phyloP scores from a whole-genome alignment of 2,888 invertebrate genomes.

The Camptogramma bilineatum region DNA sequence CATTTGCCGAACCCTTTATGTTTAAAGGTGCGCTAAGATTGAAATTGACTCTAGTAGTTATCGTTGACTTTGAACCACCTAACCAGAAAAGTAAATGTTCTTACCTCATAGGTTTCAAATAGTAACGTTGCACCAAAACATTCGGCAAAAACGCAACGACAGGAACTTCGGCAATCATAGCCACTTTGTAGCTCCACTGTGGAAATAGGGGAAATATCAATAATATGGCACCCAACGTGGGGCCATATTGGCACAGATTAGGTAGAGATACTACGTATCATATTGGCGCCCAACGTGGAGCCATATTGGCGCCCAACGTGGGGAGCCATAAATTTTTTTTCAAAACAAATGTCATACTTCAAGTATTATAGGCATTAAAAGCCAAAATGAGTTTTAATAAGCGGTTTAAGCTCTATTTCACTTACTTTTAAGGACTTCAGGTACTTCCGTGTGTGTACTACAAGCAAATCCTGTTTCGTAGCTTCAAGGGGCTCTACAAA shows the following conservation, averaged over 20 bases:
- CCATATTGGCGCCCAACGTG: no score
- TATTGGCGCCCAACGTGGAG: no score
- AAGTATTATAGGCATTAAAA: not conserved
- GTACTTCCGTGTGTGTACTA: conserved; percentile 91
- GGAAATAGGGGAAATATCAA: no score
- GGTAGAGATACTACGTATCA: no score
- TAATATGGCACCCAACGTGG: no score
- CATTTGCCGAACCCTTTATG: no score
- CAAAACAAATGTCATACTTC: no score
- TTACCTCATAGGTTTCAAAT: conserved; percentile 92
- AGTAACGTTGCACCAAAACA: conserved; percentile 89
- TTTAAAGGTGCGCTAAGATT: no score
- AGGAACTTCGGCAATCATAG: conserved; percentile 92
- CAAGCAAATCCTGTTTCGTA: conserved; percentile 88
- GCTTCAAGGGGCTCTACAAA: conserved; percentile 90
- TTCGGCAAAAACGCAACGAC: conserved; percentile 91
- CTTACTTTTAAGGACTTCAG: conserved; percentile 89
- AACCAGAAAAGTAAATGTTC: conserved; percentile 3
- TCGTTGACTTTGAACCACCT: not conserved
- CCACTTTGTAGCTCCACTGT: conserved; percentile 93
- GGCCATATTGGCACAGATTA: no score
- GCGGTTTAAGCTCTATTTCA: conserved; percentile 10
- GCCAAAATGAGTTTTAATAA: conserved; percentile 7
- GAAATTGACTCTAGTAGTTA: no score
- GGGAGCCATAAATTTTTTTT: not conserved